Evolutionary conservation across 2,113 vertebrate species (phyloP).

Genomic region (Tetrao urogallus): DNA sequence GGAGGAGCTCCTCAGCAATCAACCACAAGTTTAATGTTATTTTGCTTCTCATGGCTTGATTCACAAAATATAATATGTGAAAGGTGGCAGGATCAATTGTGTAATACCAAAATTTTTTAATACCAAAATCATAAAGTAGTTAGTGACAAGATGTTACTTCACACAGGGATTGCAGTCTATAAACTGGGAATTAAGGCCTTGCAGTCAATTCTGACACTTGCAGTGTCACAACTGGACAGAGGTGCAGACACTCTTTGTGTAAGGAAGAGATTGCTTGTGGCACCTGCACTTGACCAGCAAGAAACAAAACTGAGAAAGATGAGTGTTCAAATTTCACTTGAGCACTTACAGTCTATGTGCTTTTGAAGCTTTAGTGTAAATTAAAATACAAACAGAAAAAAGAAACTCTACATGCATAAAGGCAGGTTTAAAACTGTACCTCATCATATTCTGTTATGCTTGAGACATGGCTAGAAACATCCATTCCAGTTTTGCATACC

Average conservation of each 20-base stretch:
- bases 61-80: not conserved
- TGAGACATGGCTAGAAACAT: not conserved
- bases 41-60: not conserved
- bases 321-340: not conserved
- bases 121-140: not conserved
- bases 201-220: not conserved
- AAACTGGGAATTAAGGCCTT: not conserved
- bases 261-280: not conserved
- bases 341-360: not conserved
- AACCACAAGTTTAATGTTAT: not conserved
- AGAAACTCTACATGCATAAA: not conserved
- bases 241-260: not conserved
- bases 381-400: not conserved
- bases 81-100: not conserved
- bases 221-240: not conserved
- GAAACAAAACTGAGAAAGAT: not conserved
- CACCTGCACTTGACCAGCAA: not conserved
- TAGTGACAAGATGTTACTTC: not conserved
- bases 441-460: not conserved
- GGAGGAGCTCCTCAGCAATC: not conserved
- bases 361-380: not conserved
- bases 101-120: not conserved
- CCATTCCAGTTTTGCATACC: not conserved
- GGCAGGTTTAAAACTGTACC: not conserved
- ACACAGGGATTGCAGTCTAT: rapidly evolving